A percentile compares a stretch with the other conserved stretches of the same genome.
These are phyloP conservation scores for Caenorhabditis sinica DNA, from an alignment of 2,888 invertebrate species.

Conservation along the genomic window DNA sequence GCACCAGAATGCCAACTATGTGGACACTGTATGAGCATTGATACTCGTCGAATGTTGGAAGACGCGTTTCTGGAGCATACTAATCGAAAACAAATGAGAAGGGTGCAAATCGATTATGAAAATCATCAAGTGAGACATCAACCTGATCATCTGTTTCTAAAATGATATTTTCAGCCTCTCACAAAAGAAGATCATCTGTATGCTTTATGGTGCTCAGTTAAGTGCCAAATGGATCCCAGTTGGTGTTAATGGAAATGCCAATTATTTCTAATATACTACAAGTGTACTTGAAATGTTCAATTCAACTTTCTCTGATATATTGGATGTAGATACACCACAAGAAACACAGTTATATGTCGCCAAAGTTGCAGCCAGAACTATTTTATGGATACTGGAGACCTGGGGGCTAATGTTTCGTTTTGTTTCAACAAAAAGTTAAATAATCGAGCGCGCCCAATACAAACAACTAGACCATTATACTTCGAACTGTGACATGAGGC, in stretches of 20 bases:
- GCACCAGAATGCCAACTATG: slow-evolving; percentile 89
- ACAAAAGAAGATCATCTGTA: slow-evolving; percentile 88
- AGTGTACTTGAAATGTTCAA: no score
- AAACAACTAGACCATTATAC: no score
- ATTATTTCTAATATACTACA: not conserved
- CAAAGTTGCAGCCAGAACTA: no score
- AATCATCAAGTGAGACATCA: slow-evolving; percentile 86
- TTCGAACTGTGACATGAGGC: no score
- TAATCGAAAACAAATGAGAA: slow-evolving; percentile 89
- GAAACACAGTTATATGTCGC: no score
- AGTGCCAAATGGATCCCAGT: slow-evolving; percentile 89
- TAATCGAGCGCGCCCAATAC: no score
- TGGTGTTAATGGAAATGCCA: slow-evolving; percentile 87
- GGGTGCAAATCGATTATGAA: slow-evolving; percentile 84
- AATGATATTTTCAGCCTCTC: slow-evolving; percentile 65
- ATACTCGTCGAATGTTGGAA: slow-evolving; percentile 87
- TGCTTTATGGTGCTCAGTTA: slow-evolving; percentile 92
- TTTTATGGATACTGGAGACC: no score
- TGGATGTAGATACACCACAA: no score
- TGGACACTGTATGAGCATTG: slow-evolving; percentile 88
- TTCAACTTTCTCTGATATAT: no score
- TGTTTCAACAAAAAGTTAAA: no score
- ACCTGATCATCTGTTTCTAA: not conserved
- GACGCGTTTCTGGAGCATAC: slow-evolving; percentile 90
- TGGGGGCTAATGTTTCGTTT: no score